Percentiles rank a stretch among this genome's conserved stretches.
Conservation (phyloP, 2,113 vertebrate genomes). For the Phrynosoma blainvillii region DNA sequence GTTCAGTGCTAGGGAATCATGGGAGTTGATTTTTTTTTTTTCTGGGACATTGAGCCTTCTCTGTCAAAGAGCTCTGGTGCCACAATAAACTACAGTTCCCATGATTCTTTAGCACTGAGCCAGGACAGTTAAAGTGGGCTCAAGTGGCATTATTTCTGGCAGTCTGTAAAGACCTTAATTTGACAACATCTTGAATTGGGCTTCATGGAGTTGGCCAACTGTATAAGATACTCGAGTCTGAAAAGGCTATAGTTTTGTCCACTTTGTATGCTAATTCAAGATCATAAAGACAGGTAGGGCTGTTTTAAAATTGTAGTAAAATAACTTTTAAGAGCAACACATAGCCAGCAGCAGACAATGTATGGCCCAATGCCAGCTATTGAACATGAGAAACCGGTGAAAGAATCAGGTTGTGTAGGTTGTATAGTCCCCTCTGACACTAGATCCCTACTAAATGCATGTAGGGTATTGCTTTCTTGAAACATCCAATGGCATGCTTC, state of each 20-base stretch:
- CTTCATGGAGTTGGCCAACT: not conserved
- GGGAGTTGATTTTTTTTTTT: too few relatives aligned
- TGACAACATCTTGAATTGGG: not conserved
- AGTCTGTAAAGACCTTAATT: too few relatives aligned
- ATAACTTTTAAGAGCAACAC: not conserved
- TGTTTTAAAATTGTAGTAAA: not conserved
- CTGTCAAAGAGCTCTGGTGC: too few relatives aligned
- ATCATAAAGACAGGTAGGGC: not conserved
- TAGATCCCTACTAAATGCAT: not conserved
- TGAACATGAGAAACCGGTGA: not conserved
- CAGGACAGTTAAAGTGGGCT: too few relatives aligned
- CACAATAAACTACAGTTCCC: too few relatives aligned
- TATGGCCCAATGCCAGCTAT: not conserved
- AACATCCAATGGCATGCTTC: not conserved
- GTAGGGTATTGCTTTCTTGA: not conserved
- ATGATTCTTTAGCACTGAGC: too few relatives aligned
- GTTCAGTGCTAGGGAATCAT: too few relatives aligned
- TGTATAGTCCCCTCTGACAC: not conserved
- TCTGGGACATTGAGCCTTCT: too few relatives aligned
- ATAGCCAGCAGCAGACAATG: not conserved
- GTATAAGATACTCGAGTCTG: not conserved
- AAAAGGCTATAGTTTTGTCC: not conserved
- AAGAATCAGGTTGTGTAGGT: not conserved
- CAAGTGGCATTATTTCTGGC: too few relatives aligned
- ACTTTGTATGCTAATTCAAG: too few relatives aligned